Conservation (phyloP, 2,888 invertebrate genomes). For the Dichetophora obliterata region DNA sequence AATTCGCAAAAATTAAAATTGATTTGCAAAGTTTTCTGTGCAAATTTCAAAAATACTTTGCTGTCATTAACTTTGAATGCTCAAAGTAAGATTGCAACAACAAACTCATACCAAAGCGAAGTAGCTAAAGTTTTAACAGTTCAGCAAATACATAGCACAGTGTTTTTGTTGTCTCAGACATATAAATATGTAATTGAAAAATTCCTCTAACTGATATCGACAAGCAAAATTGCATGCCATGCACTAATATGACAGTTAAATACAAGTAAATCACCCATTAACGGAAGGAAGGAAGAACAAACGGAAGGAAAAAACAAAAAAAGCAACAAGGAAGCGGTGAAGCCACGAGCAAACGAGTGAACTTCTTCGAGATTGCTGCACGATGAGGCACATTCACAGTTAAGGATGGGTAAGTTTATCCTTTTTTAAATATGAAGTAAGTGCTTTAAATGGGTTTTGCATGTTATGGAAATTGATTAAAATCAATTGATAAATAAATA, state of each 20-base stretch:
- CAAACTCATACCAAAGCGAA: not conserved
- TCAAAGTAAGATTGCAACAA: not conserved
- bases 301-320: slow-evolving; percentile 5
- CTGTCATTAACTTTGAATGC: not conserved
- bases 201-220: not conserved
- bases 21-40: no score
- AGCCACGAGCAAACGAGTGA: not conserved
- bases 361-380: not conserved
- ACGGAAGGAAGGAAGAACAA: not conserved
- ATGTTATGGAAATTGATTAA: slow-evolving; percentile 18
- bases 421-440: slow-evolving; percentile 1
- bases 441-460: slow-evolving; percentile 9
- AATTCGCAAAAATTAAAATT: no score
- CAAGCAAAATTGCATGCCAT: not conserved
- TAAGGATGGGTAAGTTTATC: not conserved
- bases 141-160: no score
- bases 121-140: no score
- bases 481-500: not conserved
- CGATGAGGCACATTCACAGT: not conserved
- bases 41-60: no score
- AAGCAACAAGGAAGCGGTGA: not conserved
- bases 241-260: slow-evolving; percentile 14
- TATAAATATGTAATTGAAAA: slow-evolving; percentile 4
- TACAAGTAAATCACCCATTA: slow-evolving; percentile 3
- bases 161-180: no score